Base-by-base conservation (phyloP, 1,140 invertebrate species). In the Steinernema khuongi region DNA sequence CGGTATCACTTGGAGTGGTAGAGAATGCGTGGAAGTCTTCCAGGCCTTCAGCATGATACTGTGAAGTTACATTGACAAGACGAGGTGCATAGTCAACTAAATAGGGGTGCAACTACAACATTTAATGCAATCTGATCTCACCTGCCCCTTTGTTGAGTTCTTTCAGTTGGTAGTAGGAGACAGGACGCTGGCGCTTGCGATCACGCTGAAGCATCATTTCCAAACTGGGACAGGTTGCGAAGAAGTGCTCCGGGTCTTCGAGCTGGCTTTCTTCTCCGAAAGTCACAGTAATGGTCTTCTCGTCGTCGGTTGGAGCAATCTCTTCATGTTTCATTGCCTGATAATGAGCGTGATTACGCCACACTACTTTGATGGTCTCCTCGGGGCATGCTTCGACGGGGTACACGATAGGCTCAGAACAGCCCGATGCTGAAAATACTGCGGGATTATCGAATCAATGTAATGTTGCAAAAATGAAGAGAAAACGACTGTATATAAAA, bases 71-170 rank as follows among this genome's bases (percentile, higher is more conserved):
- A n/a, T 41, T 41, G 7, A 41, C 36, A 7, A 41, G 36, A 7
- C 36, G 36, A 41, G 36, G 36, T 41, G 36, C 36, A 41, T 11
- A 41, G n/a, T 41, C 36, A 7, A 41, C 36, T 41, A 11, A 41
- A 41, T 11, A 7, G 36, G 36, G n/a, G n/a, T n/a, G n/a, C n/a
- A n/a, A n/a, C n/a, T n/a, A 41, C 36, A 7, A 41, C 36, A 41
- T 41, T 41, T 41, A 41, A n/a, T 7, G n/a, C 7, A 41, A 41
- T 41, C 7, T 11, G 36, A 60, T 7, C 50, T 60, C 26, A 60
- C 50, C 50, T 7, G 50, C 50, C 11, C 50, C 50, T 26, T 60
- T 60, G 50, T 60, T 60, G 50, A 60, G 50, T 60, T 60, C 50
- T 7, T 4, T 4, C 11, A 60, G 19, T 11, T 60, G 50, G 19